These are phyloP conservation scores for Drosophila mayri DNA, from an alignment of 1,140 invertebrate species.

Conservation along the genomic window DNA sequence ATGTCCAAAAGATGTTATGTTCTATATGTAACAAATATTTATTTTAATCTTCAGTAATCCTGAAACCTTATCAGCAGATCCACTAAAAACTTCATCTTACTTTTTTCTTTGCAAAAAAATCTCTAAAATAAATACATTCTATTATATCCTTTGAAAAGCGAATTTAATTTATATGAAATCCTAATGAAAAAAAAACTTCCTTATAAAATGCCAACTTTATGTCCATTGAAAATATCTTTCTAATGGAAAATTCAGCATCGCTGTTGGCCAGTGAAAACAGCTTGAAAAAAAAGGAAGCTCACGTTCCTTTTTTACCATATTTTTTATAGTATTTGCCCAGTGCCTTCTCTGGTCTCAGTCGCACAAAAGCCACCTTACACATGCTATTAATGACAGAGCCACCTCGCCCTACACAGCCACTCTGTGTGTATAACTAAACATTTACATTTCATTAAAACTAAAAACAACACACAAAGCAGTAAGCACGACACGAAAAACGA, in stretches of 20 bases:
- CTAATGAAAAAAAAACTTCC: neutral
- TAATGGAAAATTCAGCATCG: neutral
- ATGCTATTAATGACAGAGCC: conserved; percentile 45
- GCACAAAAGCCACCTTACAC: conserved; percentile 48
- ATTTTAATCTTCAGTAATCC: neutral
- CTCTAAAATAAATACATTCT: too few relatives aligned
- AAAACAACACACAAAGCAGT: conserved; percentile 81
- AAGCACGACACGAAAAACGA: conserved; percentile 64
- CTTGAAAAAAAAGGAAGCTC: conserved; percentile 4
- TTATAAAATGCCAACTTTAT: conserved; percentile 6
- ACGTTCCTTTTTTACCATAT: conserved; percentile 4
- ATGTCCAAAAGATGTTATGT: neutral
- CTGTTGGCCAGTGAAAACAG: conserved; percentile 17
- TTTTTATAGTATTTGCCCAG: conserved; percentile 33
- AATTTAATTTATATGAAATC: conserved; percentile 3
- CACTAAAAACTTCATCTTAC: neutral
- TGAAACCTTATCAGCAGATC: neutral
- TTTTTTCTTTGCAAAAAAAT: neutral
- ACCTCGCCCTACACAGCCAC: conserved; percentile 21
- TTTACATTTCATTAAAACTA: conserved; percentile 84
- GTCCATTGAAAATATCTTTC: conserved; percentile 1
- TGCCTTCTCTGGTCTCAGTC: conserved; percentile 12
- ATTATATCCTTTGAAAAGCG: neutral
- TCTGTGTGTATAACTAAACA: conserved; percentile 77
- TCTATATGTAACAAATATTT: too few relatives aligned